phyloP scores from a whole-genome alignment of 2,888 invertebrate genomes.

The Argyresthia goedartella region DNA sequence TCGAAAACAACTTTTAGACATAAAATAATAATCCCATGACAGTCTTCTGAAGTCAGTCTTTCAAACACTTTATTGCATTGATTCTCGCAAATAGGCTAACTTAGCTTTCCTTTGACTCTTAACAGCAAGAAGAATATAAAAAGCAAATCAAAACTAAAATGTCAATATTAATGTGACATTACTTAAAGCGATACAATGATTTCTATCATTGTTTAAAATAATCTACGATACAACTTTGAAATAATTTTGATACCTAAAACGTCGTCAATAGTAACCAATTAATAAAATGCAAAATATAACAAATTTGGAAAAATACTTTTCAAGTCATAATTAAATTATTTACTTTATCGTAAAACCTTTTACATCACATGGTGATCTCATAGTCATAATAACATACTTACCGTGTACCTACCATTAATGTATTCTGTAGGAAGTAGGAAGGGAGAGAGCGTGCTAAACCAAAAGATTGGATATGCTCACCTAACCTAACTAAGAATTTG shows the following conservation, averaged over 20 bases:
- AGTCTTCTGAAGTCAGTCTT: conserved; percentile 69
- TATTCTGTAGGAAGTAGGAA: neutral
- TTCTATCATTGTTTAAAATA: conserved; percentile 20
- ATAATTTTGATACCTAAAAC: conserved; percentile 21
- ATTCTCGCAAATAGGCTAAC: conserved; percentile 41
- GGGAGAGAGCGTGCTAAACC: neutral
- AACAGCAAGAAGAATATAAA: conserved; percentile 30
- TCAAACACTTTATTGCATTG: conserved; percentile 64
- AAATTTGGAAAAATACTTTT: conserved; percentile 66
- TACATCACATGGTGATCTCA: conserved; percentile 64
- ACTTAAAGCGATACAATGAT: too few species aligned
- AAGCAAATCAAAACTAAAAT: conserved; percentile 2
- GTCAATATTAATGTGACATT: too few species aligned
- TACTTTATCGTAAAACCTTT: conserved; percentile 58
- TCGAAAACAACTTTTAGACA: too few species aligned
- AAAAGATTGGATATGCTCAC: neutral
- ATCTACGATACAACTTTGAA: conserved; percentile 19
- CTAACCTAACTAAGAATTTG: neutral
- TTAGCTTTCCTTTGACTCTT: conserved; percentile 27
- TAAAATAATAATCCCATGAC: conserved; percentile 33
- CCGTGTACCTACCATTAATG: conserved; percentile 23
- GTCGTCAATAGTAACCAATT: conserved; percentile 36
- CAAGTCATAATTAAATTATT: conserved; percentile 58
- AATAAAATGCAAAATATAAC: conserved; percentile 56
- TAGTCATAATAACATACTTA: conserved; percentile 29